A percentile compares a stretch with the other conserved stretches of the same genome.
These are phyloP conservation scores for Poecilus cupreus DNA, from an alignment of 2,888 invertebrate genomes.

Conservation along the genomic window DNA sequence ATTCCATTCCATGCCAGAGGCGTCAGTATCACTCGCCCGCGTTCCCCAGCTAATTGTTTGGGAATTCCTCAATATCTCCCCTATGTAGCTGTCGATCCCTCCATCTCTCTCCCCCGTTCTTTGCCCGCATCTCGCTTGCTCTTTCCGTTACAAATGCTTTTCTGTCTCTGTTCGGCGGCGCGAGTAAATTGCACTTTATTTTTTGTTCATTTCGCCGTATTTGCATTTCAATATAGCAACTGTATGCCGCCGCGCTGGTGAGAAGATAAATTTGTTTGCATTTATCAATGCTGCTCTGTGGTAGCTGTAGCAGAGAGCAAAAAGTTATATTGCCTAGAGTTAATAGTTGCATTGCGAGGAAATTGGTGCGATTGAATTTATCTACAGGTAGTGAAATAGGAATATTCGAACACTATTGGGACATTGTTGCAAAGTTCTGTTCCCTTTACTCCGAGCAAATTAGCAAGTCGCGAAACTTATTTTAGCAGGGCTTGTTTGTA, in stretches of 20 bases:
- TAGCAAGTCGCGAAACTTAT: too few relatives aligned
- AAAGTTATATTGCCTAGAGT: conserved; percentile 60
- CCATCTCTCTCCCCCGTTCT: conserved; percentile 3
- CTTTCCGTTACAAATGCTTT: conserved; percentile 59
- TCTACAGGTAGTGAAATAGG: not conserved
- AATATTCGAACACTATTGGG: not conserved
- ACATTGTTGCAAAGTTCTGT: not conserved
- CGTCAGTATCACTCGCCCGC: not conserved
- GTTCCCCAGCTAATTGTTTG: conserved; percentile 38
- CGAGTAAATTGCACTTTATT: conserved; percentile 63
- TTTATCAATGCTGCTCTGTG: conserved; percentile 61
- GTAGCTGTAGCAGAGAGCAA: conserved; percentile 59
- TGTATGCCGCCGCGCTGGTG: conserved; percentile 60
- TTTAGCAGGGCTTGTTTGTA: too few relatives aligned
- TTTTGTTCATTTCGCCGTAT: conserved; percentile 63
- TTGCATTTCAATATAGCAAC: conserved; percentile 63
- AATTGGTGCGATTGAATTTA: conserved; percentile 22
- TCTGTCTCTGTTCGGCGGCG: conserved; percentile 58
- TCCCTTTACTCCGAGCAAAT: too few relatives aligned
- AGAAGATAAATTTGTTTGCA: conserved; percentile 64
- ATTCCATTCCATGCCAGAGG: not conserved
- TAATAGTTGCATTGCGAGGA: conserved; percentile 19
- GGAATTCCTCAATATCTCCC: conserved; percentile 29
- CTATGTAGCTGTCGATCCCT: not conserved
- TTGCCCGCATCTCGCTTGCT: conserved; percentile 5